A percentile compares a stretch with the other conserved stretches of the same genome.
Conservation (phyloP, 1,140 invertebrate species). For the Pseudoatta argentina region DNA sequence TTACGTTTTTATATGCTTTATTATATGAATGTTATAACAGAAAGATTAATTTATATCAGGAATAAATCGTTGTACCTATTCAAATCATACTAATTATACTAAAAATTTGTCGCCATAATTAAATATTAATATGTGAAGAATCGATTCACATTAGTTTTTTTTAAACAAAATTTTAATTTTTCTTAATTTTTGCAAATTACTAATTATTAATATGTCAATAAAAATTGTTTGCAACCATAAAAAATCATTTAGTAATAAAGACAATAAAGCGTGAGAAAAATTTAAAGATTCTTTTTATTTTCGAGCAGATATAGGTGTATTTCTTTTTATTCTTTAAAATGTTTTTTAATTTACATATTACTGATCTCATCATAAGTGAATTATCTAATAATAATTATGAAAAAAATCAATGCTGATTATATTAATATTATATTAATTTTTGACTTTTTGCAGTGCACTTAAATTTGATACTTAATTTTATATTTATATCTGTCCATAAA, state of each 20-base stretch:
- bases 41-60: not conserved
- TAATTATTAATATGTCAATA: not conserved
- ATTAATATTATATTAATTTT: not conserved
- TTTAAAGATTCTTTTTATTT: not conserved
- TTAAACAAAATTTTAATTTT: not conserved
- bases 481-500: not conserved
- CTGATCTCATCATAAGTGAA: not conserved
- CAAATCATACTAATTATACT: not conserved
- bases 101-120: not conserved
- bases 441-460: not conserved
- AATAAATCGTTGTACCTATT: not conserved
- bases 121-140: not conserved
- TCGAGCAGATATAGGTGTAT: no score
- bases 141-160: not conserved
- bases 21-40: not conserved
- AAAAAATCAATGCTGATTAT: not conserved
- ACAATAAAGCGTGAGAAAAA: not conserved
- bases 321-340: not conserved
- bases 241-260: not conserved
- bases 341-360: not conserved
- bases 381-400: not conserved
- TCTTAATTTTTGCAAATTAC: not conserved
- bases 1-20: not conserved
- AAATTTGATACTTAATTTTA: not conserved
- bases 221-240: not conserved